Percentiles rank a stretch among this genome's conserved stretches.
phyloP scores from a whole-genome alignment of 1,140 invertebrate genomes.

The Muscidifurax raptorellus region DNA sequence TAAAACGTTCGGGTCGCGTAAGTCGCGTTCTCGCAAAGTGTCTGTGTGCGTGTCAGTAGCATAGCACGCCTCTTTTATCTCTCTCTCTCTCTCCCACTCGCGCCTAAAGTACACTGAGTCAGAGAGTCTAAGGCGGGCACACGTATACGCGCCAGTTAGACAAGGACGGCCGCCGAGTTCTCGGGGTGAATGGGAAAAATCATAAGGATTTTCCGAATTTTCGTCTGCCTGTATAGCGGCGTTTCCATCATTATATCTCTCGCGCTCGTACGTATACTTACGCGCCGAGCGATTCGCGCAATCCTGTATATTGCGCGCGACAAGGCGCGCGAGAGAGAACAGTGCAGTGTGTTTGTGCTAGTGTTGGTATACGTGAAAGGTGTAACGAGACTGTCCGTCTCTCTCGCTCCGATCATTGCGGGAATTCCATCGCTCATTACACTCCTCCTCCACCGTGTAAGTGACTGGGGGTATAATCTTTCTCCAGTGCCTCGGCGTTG shows the following conservation, averaged over 20 bases:
- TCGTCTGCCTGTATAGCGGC: background rate
- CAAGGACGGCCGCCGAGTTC: conserved; percentile 12
- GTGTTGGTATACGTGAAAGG: conserved; percentile 29
- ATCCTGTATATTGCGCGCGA: background rate
- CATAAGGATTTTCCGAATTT: conserved; percentile 28
- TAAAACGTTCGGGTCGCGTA: background rate
- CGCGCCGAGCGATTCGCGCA: background rate
- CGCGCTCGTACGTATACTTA: background rate
- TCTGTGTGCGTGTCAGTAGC: background rate
- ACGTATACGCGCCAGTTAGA: conserved; percentile 18
- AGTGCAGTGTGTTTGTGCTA: background rate
- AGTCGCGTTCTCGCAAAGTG: background rate
- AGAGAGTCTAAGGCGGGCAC: background rate
- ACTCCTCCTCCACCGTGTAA: conserved; percentile 29
- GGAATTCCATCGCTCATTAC: conserved; percentile 44
- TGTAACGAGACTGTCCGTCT: conserved; percentile 18
- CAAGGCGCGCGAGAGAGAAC: background rate
- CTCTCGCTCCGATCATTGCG: conserved; percentile 43
- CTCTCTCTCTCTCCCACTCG: background rate
- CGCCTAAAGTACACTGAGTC: conserved; percentile 10
- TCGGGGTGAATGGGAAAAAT: conserved; percentile 35
- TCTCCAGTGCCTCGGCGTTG: background rate
- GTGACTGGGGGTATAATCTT: background rate
- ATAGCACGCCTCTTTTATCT: conserved; percentile 26
- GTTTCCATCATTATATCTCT: background rate